Evolutionary conservation across 2,113 vertebrate genomes (phyloP).

Genomic region (Colaptes auratus): DNA sequence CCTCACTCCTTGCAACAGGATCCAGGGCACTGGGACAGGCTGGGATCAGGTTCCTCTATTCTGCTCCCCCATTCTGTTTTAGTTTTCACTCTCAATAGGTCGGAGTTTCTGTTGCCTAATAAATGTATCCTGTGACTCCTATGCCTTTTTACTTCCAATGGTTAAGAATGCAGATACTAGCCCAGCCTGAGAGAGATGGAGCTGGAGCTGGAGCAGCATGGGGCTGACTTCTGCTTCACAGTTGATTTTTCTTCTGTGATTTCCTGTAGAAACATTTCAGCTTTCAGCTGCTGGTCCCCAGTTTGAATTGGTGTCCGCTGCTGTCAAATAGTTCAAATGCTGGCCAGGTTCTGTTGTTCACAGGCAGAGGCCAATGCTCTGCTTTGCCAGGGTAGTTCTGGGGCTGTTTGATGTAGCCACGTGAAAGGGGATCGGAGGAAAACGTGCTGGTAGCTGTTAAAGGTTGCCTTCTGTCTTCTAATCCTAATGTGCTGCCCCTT

Average conservation of each 20-base stretch:
- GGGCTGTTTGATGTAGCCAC: background rate
- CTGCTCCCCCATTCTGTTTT: background rate
- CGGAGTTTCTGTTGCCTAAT: background rate
- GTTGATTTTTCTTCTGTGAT: background rate
- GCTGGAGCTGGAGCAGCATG: background rate
- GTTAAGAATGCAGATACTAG: background rate
- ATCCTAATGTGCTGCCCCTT: slow-evolving; percentile 33
- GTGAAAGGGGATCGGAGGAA: background rate
- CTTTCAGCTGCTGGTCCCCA: background rate
- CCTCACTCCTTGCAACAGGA: background rate
- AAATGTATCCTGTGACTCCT: background rate
- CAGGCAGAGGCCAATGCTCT: background rate
- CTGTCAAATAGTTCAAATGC: background rate
- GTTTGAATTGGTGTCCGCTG: background rate
- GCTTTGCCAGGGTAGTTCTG: background rate
- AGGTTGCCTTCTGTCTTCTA: slow-evolving; percentile 11
- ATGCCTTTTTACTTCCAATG: background rate
- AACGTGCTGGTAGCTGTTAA: background rate
- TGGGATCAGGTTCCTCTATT: background rate
- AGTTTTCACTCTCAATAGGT: background rate
- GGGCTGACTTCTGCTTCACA: background rate
- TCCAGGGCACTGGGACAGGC: background rate
- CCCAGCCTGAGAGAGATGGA: background rate
- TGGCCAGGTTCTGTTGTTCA: background rate
- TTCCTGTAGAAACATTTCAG: background rate